phyloP scores from a whole-genome alignment of 2,797 vertebrate genomes.

The Pangasius djambal region DNA sequence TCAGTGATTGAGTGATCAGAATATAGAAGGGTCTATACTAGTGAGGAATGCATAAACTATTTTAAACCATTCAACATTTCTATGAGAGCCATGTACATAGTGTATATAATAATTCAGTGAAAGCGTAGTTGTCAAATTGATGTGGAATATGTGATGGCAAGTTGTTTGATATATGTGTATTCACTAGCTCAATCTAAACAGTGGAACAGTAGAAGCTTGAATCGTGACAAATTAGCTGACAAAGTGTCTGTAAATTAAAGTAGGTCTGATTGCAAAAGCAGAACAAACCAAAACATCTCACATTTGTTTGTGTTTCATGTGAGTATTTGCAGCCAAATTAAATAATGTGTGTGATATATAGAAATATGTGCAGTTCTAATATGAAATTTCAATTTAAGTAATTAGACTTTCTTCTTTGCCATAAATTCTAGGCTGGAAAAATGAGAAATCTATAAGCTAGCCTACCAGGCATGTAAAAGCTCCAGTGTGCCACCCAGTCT shows the following conservation, averaged over 20 bases:
- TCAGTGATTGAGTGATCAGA: background rate
- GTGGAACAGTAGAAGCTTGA: background rate
- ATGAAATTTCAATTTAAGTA: background rate
- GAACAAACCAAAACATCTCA: background rate
- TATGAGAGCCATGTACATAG: background rate
- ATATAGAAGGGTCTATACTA: background rate
- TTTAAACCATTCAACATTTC: background rate
- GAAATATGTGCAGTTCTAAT: background rate
- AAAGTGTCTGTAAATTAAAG: background rate
- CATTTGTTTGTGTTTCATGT: background rate
- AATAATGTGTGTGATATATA: background rate
- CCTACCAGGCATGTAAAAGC: background rate
- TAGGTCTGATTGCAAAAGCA: background rate
- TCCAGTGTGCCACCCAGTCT: background rate
- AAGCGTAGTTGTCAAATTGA: background rate
- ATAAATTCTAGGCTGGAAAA: background rate
- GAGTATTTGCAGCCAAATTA: background rate
- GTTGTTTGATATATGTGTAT: background rate
- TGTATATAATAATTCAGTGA: background rate
- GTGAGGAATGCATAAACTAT: background rate
- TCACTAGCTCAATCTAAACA: background rate
- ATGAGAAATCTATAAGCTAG: background rate
- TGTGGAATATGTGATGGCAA: background rate
- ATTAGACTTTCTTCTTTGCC: background rate
- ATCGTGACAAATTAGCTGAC: conserved; percentile 6